Percentiles rank a stretch among this genome's conserved stretches.
Evolutionary conservation across 2,888 invertebrate species (phyloP).

Genomic region (Ashinkailepas kermadecensis): DNA sequence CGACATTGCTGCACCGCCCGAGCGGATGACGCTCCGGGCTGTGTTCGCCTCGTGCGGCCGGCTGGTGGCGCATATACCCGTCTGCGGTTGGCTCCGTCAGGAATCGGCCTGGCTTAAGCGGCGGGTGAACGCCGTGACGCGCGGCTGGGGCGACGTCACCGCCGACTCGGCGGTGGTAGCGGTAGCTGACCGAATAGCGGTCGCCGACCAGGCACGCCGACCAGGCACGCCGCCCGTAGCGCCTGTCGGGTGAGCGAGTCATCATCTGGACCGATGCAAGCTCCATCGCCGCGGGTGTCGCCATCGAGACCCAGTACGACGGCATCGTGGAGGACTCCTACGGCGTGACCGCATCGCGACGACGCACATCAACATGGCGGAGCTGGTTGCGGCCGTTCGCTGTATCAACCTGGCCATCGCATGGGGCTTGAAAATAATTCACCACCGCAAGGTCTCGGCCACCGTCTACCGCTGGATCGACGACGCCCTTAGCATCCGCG

Average conservation of each 20-base stretch:
- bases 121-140: background rate
- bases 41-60: conserved; percentile 23
- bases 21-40: conserved; percentile 6
- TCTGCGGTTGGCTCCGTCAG: conserved; percentile 21
- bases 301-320: too few relatives aligned
- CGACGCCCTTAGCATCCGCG: too few relatives aligned
- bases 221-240: background rate
- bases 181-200: background rate
- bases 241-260: background rate
- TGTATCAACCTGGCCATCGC: too few relatives aligned
- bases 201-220: background rate
- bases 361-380: too few relatives aligned
- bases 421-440: too few relatives aligned
- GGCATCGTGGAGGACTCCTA: too few relatives aligned
- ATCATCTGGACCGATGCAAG: background rate
- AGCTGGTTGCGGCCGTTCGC: too few relatives aligned
- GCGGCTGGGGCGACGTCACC: conserved; percentile 2
- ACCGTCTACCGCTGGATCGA: too few relatives aligned
- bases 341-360: too few relatives aligned
- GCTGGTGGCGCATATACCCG: conserved; percentile 14
- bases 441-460: too few relatives aligned
- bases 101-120: conserved; percentile 21
- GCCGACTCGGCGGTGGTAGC: background rate
- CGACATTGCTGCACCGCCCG: background rate
- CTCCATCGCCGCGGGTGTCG: background rate